Conservation (phyloP, 2,797 vertebrate species). For the Gallinago nigripennis region DNA sequence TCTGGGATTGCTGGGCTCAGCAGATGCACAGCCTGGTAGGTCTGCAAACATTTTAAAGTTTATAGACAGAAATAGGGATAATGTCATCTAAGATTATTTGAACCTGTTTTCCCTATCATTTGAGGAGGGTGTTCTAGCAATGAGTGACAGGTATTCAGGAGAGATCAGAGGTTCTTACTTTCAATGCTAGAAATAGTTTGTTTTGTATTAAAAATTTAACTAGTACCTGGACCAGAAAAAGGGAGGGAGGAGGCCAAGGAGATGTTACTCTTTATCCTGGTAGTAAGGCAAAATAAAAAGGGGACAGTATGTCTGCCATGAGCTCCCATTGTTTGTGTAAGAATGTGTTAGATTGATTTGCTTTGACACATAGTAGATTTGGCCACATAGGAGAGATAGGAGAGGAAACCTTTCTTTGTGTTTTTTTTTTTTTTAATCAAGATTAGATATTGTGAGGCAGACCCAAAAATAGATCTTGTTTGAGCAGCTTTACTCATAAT, state of each 20-base stretch:
- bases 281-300: not conserved
- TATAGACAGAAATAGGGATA: not conserved
- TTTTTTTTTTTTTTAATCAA: not conserved
- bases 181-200: not conserved
- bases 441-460: not conserved
- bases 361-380: not conserved
- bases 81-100: not conserved
- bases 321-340: not conserved
- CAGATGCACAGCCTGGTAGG: not conserved
- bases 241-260: not conserved
- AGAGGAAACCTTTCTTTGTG: not conserved
- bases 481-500: not conserved
- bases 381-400: not conserved
- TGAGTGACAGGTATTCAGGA: not conserved
- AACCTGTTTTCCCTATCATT: not conserved
- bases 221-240: not conserved
- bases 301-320: too few relatives aligned
- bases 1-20: slow-evolving; percentile 6
- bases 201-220: not conserved
- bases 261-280: not conserved
- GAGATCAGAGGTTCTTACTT: not conserved
- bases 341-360: not conserved
- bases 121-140: not conserved
- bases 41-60: not conserved
- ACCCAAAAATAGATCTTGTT: not conserved